A percentile compares a stretch with the other conserved stretches of the same genome.
Conservation (phyloP, 2,888 invertebrate species). For the Parnassius smintheus region DNA sequence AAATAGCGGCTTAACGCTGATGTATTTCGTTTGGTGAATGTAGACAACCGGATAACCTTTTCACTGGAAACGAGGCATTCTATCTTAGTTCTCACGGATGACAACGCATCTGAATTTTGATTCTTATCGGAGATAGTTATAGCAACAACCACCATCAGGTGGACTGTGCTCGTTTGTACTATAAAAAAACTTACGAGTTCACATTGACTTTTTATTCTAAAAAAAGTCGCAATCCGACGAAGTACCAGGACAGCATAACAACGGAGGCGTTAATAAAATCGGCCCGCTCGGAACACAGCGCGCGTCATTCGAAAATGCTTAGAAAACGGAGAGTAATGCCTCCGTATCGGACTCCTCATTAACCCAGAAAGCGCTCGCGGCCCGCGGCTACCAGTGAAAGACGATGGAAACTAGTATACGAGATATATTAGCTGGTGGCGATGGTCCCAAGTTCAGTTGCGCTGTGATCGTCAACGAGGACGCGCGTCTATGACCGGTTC, state of each 20-base stretch:
- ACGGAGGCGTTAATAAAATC: slow-evolving; percentile 33
- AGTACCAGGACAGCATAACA: slow-evolving; percentile 58
- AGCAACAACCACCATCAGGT: too few species aligned
- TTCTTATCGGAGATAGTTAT: too few species aligned
- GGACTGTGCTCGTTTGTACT: too few species aligned
- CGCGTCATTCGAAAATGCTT: slow-evolving; percentile 72
- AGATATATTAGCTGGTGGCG: slow-evolving; percentile 68
- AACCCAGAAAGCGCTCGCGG: slow-evolving; percentile 74
- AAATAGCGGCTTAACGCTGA: too few species aligned
- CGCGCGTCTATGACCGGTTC: slow-evolving; percentile 31
- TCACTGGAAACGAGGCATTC: too few species aligned
- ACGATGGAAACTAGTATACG: slow-evolving; percentile 74
- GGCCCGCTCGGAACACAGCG: slow-evolving; percentile 36
- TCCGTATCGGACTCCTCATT: slow-evolving; percentile 68
- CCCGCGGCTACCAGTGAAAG: slow-evolving; percentile 70
- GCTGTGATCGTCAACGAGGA: slow-evolving; percentile 32
- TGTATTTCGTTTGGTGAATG: too few species aligned
- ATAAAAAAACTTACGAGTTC: not conserved
- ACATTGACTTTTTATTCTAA: not conserved
- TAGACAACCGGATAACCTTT: too few species aligned
- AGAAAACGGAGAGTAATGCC: slow-evolving; percentile 63
- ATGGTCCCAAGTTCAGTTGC: slow-evolving; percentile 37
- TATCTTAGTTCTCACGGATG: too few species aligned
- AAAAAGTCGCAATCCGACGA: slow-evolving; percentile 26
- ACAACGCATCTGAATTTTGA: too few species aligned